These are phyloP conservation scores for Hippocampus barbouri DNA, from an alignment of 2,113 vertebrate species.

Conservation along the genomic window DNA sequence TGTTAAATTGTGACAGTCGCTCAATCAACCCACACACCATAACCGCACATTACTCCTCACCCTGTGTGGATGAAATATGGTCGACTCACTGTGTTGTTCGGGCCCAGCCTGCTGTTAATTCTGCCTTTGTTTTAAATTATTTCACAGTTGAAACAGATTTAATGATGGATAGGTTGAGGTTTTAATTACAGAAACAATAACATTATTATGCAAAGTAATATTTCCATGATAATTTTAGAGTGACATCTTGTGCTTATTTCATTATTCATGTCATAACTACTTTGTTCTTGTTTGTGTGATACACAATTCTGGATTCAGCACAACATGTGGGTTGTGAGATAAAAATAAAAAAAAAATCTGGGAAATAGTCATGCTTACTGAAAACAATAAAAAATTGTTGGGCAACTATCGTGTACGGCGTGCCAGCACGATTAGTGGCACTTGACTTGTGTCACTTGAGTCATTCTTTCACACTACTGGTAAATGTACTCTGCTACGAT, in stretches of 20 bases:
- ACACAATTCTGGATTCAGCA: conserved; percentile 7
- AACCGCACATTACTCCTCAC: background rate
- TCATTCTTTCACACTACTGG: background rate
- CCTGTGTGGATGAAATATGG: background rate
- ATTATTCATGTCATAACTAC: background rate
- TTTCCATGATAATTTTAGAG: background rate
- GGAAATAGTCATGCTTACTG: conserved; percentile 5
- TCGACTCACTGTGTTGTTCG: conserved; percentile 12
- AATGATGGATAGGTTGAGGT: conserved; percentile 38
- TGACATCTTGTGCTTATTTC: background rate
- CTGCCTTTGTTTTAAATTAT: conserved; percentile 22
- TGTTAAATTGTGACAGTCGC: background rate
- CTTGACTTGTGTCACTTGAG: background rate
- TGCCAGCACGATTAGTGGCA: background rate
- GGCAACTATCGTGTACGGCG: background rate
- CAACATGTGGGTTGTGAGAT: conserved; percentile 8
- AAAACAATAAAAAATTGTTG: conserved; percentile 1
- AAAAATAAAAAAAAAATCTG: background rate
- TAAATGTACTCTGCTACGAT: background rate
- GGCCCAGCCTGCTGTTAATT: conserved; percentile 13
- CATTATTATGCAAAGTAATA: background rate
- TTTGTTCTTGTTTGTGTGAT: background rate
- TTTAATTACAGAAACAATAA: conserved; percentile 23
- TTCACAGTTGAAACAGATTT: conserved; percentile 32
- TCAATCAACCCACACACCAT: background rate